Evolutionary conservation across 1,140 invertebrate genomes (phyloP).

Genomic region (Neodiprion lecontei): DNA sequence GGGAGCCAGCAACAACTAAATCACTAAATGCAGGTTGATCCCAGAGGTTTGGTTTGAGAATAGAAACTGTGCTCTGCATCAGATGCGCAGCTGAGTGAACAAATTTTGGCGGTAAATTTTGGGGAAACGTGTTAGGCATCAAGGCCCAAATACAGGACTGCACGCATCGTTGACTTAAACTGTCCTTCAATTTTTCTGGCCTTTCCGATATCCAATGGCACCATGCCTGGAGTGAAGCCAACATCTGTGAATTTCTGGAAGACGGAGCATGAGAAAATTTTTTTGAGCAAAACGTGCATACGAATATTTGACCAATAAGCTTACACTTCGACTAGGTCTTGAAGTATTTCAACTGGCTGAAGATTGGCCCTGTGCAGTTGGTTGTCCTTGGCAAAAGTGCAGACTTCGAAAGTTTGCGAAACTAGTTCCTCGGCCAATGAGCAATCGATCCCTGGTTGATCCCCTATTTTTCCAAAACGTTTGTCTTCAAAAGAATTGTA

Average conservation of each 20-base stretch:
- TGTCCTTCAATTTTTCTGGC: conserved; percentile 49
- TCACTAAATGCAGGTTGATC: conserved; percentile 58
- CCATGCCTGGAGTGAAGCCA: conserved; percentile 73
- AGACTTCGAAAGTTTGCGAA: conserved; percentile 50
- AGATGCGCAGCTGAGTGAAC: conserved; percentile 68
- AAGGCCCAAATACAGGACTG: conserved; percentile 50
- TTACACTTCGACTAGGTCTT: conserved; percentile 61
- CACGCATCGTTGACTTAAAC: conserved; percentile 47
- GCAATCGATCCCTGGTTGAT: conserved; percentile 43
- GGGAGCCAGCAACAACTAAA: conserved; percentile 56
- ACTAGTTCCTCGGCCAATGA: conserved; percentile 47
- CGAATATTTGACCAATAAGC: conserved; percentile 23
- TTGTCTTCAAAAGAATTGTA: neutral
- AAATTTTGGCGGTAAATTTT: conserved; percentile 57
- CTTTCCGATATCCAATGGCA: conserved; percentile 66
- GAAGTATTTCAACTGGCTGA: conserved; percentile 46
- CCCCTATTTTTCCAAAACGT: conserved; percentile 28
- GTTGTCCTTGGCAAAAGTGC: conserved; percentile 53
- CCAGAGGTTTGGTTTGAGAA: conserved; percentile 66
- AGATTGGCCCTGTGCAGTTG: conserved; percentile 47
- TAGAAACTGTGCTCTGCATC: conserved; percentile 65
- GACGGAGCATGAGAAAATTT: conserved; percentile 27
- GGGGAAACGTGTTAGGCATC: conserved; percentile 30
- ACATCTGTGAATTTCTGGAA: conserved; percentile 71
- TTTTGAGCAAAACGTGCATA: conserved; percentile 9